These are phyloP conservation scores for Phocoena sinus DNA, from an alignment of 2,113 vertebrate species.

Conservation along the genomic window DNA sequence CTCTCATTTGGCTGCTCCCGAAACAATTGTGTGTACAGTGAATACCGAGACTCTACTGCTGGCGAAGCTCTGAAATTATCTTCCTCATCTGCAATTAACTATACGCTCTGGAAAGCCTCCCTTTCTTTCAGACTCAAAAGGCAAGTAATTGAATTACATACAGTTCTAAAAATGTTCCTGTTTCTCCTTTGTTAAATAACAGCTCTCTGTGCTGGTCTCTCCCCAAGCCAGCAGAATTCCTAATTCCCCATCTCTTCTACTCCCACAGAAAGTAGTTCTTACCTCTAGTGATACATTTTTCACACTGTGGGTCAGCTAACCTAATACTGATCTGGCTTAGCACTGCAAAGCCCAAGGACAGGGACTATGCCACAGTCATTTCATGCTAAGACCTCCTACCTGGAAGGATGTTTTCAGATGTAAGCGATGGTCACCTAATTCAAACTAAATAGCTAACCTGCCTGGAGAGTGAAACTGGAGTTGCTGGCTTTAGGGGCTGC, in stretches of 20 bases:
- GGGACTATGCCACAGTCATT: background rate
- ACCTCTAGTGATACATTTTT: background rate
- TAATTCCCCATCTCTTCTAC: background rate
- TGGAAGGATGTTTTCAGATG: background rate
- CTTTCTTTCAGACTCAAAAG: constrained; percentile 31
- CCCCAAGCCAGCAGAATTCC: background rate
- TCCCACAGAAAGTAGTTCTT: background rate
- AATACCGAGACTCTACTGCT: background rate
- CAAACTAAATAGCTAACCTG: background rate
- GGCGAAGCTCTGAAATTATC: background rate
- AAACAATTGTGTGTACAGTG: constrained; percentile 42
- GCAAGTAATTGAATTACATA: constrained; percentile 49
- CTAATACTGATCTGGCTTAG: accelerated
- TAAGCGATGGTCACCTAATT: background rate
- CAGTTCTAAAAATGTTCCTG: background rate
- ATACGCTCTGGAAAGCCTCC: background rate
- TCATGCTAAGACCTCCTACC: background rate
- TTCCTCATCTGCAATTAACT: constrained; percentile 30
- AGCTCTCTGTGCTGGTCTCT: background rate
- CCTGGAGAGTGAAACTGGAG: background rate
- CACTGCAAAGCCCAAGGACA: background rate
- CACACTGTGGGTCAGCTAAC: background rate
- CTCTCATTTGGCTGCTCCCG: background rate
- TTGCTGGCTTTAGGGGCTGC: background rate
- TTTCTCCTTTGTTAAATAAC: background rate